A percentile compares a stretch with the other conserved stretches of the same genome.
Evolutionary conservation across 2,888 invertebrate species (phyloP).

Genomic region (Machimus rusticus): DNA sequence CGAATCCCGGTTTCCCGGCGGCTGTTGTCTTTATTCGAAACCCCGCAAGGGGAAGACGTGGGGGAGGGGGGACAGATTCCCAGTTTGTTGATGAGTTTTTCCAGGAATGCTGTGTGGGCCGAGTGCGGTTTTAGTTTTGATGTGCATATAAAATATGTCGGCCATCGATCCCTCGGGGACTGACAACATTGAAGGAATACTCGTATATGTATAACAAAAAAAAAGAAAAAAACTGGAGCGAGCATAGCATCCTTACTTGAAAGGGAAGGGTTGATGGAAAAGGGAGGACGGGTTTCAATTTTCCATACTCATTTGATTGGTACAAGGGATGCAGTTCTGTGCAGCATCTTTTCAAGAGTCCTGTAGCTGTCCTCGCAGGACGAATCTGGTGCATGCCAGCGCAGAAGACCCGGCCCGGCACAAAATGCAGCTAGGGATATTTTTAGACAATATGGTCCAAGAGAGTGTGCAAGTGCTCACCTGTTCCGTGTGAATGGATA

Average conservation of each 20-base stretch:
- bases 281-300: background rate
- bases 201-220: no score
- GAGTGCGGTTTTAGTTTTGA: slow-evolving; percentile 8
- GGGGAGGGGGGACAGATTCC: background rate
- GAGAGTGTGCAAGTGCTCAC: background rate
- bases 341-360: background rate
- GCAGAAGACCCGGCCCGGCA: background rate
- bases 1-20: background rate
- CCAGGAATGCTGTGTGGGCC: background rate
- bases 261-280: background rate
- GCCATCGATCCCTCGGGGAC: background rate
- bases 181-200: background rate
- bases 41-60: background rate
- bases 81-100: slow-evolving; percentile 12
- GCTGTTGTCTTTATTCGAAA: background rate
- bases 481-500: background rate
- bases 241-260: background rate
- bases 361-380: background rate
- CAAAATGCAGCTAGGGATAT: background rate
- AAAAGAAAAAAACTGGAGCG: background rate
- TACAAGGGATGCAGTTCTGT: background rate
- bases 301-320: background rate
- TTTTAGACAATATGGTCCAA: background rate
- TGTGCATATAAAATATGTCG: slow-evolving; percentile 11
- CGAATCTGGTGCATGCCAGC: background rate